Evolutionary conservation across 2,797 vertebrate species (phyloP).

Genomic region (Silurus aristotelis): DNA sequence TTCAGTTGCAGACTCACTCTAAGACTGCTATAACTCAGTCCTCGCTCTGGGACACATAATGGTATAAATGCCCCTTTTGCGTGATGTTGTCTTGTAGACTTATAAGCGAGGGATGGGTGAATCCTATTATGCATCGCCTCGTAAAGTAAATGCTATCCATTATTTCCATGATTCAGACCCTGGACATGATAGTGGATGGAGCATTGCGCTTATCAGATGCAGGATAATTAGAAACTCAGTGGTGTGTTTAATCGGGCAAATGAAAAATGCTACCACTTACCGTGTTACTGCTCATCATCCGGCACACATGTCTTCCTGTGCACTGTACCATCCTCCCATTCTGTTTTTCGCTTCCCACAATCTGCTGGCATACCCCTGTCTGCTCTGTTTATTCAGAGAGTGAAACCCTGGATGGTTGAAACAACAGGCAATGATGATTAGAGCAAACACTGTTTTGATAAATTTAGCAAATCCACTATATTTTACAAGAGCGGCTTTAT

Average conservation of each 20-base stretch:
- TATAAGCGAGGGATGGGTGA: slow-evolving; percentile 50
- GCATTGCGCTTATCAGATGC: slow-evolving; percentile 59
- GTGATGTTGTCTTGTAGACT: slow-evolving; percentile 44
- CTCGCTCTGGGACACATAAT: slow-evolving; percentile 43
- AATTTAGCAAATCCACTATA: not conserved
- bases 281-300: slow-evolving; percentile 42
- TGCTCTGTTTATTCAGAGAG: slow-evolving; percentile 21
- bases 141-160: slow-evolving; percentile 58
- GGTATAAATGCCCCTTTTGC: slow-evolving; percentile 44
- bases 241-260: slow-evolving; percentile 53
- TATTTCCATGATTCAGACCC: slow-evolving; percentile 47
- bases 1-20: slow-evolving; percentile 25
- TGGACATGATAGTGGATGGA: slow-evolving; percentile 44
- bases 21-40: slow-evolving; percentile 38
- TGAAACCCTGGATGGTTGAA: slow-evolving; percentile 11
- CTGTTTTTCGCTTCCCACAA: slow-evolving; percentile 8
- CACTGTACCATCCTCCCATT: not conserved
- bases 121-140: slow-evolving; percentile 54
- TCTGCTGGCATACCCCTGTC: slow-evolving; percentile 15
- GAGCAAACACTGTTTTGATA: not conserved
- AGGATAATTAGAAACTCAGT: slow-evolving; percentile 65
- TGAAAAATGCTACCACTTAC: slow-evolving; percentile 50
- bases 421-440: slow-evolving; percentile 13
- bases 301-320: slow-evolving; percentile 12
- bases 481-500: not conserved